Conservation (phyloP, 1,140 invertebrate genomes). For the Pseudomyrmex sp. region DNA sequence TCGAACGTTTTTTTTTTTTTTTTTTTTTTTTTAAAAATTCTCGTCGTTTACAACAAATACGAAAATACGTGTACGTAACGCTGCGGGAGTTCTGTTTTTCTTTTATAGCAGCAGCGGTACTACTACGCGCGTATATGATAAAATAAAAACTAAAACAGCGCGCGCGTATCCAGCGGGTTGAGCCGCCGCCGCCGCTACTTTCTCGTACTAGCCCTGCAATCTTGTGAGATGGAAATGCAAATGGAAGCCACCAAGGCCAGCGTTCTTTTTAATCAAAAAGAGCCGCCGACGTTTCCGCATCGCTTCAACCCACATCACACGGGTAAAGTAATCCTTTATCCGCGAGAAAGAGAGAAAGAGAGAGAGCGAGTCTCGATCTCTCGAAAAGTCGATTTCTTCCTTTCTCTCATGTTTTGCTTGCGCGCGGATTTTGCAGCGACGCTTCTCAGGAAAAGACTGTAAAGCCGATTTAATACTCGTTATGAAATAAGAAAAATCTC, state of each 20-base stretch:
- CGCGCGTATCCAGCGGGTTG: neutral
- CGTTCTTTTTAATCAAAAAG: conserved; percentile 43
- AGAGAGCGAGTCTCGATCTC: neutral
- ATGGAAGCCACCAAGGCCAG: neutral
- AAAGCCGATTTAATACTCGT: conserved; percentile 25
- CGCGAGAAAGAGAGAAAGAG: neutral
- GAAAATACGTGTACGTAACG: neutral
- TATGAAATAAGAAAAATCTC: conserved; percentile 11
- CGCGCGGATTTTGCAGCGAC: neutral
- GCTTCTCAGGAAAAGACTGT: neutral
- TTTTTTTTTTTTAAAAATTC: neutral
- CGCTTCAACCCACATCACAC: conserved; percentile 8
- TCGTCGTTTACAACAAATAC: neutral
- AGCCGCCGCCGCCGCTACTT: neutral
- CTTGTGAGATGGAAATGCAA: conserved; percentile 43
- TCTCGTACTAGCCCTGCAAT: neutral
- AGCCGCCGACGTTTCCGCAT: conserved; percentile 1
- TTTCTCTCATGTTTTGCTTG: conserved; percentile 2
- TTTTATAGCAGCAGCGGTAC: neutral
- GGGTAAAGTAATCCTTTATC: conserved; percentile 44
- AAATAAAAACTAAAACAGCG: conserved; percentile 15
- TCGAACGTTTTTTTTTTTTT: neutral
- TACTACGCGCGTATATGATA: conserved; percentile 3
- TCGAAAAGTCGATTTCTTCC: neutral
- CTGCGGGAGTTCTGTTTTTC: neutral